A percentile compares a stretch with the other conserved stretches of the same genome.
These are phyloP conservation scores for Sisor rabdophorus DNA, from an alignment of 2,113 vertebrate species.

Conservation along the genomic window DNA sequence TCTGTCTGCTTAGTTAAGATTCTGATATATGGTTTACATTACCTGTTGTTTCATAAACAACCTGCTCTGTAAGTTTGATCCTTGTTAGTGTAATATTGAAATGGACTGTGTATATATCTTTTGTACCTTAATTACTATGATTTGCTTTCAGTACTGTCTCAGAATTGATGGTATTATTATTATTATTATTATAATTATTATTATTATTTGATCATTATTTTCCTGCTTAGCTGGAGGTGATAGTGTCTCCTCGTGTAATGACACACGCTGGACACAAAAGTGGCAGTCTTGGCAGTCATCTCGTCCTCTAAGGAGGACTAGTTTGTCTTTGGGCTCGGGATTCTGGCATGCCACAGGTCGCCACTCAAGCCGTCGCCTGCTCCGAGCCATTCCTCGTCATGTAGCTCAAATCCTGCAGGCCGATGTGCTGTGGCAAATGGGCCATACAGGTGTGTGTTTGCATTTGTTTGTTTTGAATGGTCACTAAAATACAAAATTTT, in stretches of 20 bases:
- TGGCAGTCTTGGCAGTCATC: conserved; percentile 98
- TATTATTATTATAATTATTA: background rate
- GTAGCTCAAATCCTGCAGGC: conserved; percentile 97
- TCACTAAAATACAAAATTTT: background rate
- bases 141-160: no score
- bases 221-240: conserved; percentile 61
- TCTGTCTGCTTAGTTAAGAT: no score
- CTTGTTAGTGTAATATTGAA: background rate
- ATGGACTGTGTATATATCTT: no score
- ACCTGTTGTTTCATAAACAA: no score
- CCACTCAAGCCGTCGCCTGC: conserved; percentile 88
- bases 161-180: no score
- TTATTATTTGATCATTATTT: background rate
- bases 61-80: no score
- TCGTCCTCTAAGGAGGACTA: conserved; percentile 85
- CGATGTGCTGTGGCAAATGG: conserved; percentile 97
- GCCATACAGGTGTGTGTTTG: conserved; percentile 80
- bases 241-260: conserved; percentile 70
- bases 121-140: no score
- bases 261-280: conserved; percentile 85
- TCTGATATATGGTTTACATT: no score
- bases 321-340: conserved; percentile 87
- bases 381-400: conserved; percentile 93
- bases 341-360: conserved; percentile 97
- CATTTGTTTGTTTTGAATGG: background rate